A percentile compares a stretch with the other conserved stretches of the same genome.
phyloP scores from a whole-genome alignment of 2,888 invertebrate genomes.

The Cantharis rustica region DNA sequence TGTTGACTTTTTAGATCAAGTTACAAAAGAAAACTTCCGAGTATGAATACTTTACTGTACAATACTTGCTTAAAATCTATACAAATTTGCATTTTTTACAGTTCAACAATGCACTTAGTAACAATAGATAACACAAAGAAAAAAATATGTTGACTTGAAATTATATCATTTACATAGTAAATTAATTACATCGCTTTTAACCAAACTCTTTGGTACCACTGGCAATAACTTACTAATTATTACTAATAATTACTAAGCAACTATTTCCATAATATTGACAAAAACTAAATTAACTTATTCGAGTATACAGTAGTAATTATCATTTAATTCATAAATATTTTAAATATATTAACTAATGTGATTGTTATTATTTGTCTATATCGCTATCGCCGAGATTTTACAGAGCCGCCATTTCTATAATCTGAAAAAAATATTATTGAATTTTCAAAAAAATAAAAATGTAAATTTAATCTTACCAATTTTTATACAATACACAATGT shows the following conservation, averaged over 20 bases:
- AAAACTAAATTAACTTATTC: background rate
- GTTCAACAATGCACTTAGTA: background rate
- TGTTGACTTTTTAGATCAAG: no score
- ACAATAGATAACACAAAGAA: background rate
- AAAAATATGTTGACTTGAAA: background rate
- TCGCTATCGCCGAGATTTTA: constrained; percentile 12
- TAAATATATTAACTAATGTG: constrained; percentile 9
- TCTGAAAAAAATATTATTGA: constrained; percentile 1
- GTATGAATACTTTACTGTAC: background rate
- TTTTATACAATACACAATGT: constrained; percentile 66
- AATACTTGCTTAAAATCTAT: background rate
- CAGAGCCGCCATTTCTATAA: constrained; percentile 24
- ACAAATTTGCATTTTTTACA: background rate
- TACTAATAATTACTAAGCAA: background rate
- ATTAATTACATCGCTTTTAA: constrained; percentile 6
- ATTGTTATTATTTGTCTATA: background rate
- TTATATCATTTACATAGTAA: background rate
- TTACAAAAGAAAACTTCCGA: no score
- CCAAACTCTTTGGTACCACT: constrained; percentile 25
- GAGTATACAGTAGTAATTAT: constrained; percentile 12
- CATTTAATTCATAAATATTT: constrained; percentile 7
- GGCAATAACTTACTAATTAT: constrained; percentile 20
- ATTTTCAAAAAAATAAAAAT: background rate
- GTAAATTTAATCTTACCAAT: background rate
- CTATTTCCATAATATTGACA: background rate